Percentiles rank a stretch among this genome's conserved stretches.
phyloP scores from a whole-genome alignment of 2,113 vertebrate genomes.

The Lasiurus cinereus region DNA sequence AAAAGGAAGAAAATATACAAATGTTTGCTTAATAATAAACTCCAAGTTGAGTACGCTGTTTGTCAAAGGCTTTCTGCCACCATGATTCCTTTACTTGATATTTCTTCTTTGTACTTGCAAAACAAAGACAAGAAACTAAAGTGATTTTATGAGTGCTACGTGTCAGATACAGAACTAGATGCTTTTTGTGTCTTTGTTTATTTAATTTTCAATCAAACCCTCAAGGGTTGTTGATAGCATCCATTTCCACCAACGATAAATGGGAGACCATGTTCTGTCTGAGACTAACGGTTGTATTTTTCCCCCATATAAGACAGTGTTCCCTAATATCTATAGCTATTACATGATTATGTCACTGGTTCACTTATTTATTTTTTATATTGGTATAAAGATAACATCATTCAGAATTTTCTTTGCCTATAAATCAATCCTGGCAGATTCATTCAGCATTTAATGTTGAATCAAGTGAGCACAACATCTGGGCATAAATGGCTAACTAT shows the following conservation, averaged over 20 bases:
- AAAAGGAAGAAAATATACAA: not conserved
- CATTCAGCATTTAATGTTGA: not conserved
- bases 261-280: not conserved
- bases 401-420: not conserved
- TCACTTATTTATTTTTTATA: conserved; percentile 22
- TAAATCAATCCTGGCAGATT: not conserved
- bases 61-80: not conserved
- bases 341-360: not conserved
- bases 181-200: not conserved
- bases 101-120: conserved; percentile 13
- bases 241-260: not conserved
- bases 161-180: not conserved
- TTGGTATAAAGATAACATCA: not conserved
- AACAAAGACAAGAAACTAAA: conserved; percentile 4
- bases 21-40: not conserved
- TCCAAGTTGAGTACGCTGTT: not conserved
- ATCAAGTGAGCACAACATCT: not conserved
- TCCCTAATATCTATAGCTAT: not conserved
- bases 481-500: not conserved
- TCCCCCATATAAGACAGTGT: not conserved
- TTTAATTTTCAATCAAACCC: conserved; percentile 39
- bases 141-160: not conserved
- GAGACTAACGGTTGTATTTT: not conserved
- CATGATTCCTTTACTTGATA: not conserved
- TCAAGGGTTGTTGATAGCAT: not conserved